Evolutionary conservation across 2,113 vertebrate species (phyloP).

Genomic region (Marcusenius ussheri): DNA sequence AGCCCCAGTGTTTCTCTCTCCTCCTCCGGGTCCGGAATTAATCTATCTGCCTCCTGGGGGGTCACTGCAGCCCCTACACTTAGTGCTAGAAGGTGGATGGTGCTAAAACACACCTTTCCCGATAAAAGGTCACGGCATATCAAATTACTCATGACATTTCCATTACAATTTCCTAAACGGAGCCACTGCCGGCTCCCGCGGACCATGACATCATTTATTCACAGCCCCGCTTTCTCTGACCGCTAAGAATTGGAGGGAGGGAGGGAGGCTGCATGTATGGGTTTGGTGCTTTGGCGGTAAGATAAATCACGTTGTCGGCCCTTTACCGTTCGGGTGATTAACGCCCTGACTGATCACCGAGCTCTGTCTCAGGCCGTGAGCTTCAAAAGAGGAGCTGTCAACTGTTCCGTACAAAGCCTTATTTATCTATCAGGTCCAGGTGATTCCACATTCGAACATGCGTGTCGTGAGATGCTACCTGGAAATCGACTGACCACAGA

Average conservation of each 20-base stretch:
- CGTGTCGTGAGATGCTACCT: not conserved
- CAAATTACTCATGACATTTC: slow-evolving; percentile 57
- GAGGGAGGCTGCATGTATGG: not conserved
- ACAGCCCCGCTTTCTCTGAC: not conserved
- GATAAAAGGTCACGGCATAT: slow-evolving; percentile 29
- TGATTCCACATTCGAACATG: not conserved
- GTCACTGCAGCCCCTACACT: not conserved
- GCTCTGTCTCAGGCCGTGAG: not conserved
- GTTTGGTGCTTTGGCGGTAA: not conserved
- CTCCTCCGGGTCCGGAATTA: not conserved
- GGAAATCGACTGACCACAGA: not conserved
- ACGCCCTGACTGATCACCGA: not conserved
- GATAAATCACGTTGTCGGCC: not conserved
- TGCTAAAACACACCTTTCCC: not conserved
- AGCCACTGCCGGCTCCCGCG: slow-evolving; percentile 38
- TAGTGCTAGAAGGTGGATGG: not conserved
- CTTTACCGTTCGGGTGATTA: not conserved
- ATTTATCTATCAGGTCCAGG: not conserved
- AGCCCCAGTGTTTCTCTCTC: not conserved
- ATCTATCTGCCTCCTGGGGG: not conserved
- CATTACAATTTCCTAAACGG: slow-evolving; percentile 43
- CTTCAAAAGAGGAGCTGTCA: not conserved
- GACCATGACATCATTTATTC: slow-evolving; percentile 45
- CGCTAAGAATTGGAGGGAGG: not conserved
- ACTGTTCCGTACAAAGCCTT: not conserved